Conservation (phyloP, 2,113 vertebrate species). For the Isurus oxyrinchus region DNA sequence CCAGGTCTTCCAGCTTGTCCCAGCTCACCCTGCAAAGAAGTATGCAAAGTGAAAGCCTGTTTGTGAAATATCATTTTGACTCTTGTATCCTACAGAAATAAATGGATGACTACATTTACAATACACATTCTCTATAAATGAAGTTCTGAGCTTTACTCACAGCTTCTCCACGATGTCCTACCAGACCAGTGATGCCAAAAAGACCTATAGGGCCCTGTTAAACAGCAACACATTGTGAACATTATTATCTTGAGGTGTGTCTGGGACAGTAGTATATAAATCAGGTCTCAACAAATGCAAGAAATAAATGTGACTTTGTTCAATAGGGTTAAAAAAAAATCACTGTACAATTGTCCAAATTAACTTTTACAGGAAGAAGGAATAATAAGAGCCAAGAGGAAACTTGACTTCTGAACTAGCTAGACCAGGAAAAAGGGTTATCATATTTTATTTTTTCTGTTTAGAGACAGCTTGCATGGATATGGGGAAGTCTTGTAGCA, state of each 20-base stretch:
- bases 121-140: not conserved
- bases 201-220: slow-evolving; percentile 67
- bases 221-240: slow-evolving; percentile 35
- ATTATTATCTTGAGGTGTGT: not conserved
- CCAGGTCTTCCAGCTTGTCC: slow-evolving; percentile 60
- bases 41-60: not conserved
- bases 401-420: not conserved
- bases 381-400: not conserved
- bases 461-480: not conserved
- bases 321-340: not conserved
- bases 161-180: slow-evolving; percentile 58
- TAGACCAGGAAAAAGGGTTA: not conserved
- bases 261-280: no score
- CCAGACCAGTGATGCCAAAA: slow-evolving; percentile 57
- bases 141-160: slow-evolving; percentile 49
- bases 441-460: not conserved
- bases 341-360: not conserved
- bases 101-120: not conserved
- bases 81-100: not conserved
- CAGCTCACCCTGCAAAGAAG: slow-evolving; percentile 49
- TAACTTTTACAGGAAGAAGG: not conserved
- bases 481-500: no score
- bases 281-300: no score
- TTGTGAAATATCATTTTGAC: not conserved
- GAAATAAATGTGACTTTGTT: no score